These are phyloP conservation scores for Apis dorsata DNA, from an alignment of 1,140 invertebrate genomes.

Conservation along the genomic window DNA sequence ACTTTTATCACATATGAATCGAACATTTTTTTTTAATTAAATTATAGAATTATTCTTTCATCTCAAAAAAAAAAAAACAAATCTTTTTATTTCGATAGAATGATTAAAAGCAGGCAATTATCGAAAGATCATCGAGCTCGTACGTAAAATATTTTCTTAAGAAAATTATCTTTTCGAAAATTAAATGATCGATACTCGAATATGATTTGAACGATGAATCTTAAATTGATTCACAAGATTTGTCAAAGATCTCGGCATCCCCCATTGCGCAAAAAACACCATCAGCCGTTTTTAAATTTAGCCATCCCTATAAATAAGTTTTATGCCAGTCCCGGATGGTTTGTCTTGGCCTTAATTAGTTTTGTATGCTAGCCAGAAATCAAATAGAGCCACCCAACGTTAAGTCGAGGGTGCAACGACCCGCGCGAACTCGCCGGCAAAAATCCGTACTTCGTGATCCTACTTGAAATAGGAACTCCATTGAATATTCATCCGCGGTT, in stretches of 20 bases:
- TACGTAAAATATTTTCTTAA: too few relatives aligned
- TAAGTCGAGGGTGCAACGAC: conserved; percentile 48
- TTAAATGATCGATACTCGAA: too few relatives aligned
- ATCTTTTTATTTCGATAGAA: too few relatives aligned
- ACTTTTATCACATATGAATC: too few relatives aligned
- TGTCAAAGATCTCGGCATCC: not conserved
- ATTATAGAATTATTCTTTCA: not conserved
- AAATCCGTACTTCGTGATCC: not conserved
- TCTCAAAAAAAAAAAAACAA: too few relatives aligned
- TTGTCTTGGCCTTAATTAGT: conserved; percentile 53
- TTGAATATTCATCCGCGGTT: conserved; percentile 7
- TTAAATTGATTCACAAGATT: not conserved
- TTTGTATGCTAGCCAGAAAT: conserved; percentile 53
- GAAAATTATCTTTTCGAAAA: not conserved
- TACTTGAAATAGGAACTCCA: conserved; percentile 17
- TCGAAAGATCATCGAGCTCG: too few relatives aligned
- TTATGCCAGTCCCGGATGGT: conserved; percentile 35
- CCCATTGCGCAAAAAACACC: conserved; percentile 40
- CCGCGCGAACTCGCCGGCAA: conserved; percentile 28
- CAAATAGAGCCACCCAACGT: conserved; percentile 43
- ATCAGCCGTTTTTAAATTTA: conserved; percentile 51
- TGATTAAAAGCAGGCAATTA: too few relatives aligned
- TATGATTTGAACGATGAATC: not conserved
- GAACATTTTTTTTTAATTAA: too few relatives aligned
- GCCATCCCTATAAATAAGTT: conserved; percentile 52